Conservation (phyloP, 2,113 vertebrate species). For the Eulacestoma nigropectus region DNA sequence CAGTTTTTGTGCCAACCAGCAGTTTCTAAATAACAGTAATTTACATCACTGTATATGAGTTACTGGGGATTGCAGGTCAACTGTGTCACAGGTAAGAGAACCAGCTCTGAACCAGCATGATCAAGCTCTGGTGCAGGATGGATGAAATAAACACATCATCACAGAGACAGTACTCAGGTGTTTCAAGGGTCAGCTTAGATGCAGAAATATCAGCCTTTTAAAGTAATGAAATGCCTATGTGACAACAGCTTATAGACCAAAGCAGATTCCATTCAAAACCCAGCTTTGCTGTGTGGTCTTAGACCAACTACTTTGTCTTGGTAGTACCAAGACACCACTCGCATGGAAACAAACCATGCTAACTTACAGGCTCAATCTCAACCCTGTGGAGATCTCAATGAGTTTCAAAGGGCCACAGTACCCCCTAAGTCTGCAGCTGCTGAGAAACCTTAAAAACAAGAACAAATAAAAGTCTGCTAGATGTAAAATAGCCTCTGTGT, state of each 20-base stretch:
- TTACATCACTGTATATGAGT: background rate
- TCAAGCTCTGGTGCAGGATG: background rate
- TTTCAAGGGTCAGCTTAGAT: background rate
- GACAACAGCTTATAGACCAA: background rate
- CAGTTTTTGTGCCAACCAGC: background rate
- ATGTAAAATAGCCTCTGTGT: background rate
- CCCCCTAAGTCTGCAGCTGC: background rate
- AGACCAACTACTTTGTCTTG: background rate
- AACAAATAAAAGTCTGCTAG: background rate
- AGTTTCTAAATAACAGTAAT: background rate
- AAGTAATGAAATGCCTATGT: background rate
- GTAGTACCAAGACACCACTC: background rate
- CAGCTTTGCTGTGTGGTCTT: background rate
- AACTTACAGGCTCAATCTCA: background rate
- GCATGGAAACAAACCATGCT: background rate
- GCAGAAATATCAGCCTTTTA: background rate
- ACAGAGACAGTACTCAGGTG: background rate
- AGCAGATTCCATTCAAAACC: background rate
- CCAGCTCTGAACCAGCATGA: background rate
- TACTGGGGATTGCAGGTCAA: background rate
- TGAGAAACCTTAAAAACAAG: background rate
- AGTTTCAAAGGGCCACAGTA: background rate
- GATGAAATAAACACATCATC: background rate
- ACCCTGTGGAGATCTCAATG: background rate
- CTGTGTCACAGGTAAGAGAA: background rate